phyloP scores from a whole-genome alignment of 2,797 vertebrate genomes.

The Alcedo atthis region DNA sequence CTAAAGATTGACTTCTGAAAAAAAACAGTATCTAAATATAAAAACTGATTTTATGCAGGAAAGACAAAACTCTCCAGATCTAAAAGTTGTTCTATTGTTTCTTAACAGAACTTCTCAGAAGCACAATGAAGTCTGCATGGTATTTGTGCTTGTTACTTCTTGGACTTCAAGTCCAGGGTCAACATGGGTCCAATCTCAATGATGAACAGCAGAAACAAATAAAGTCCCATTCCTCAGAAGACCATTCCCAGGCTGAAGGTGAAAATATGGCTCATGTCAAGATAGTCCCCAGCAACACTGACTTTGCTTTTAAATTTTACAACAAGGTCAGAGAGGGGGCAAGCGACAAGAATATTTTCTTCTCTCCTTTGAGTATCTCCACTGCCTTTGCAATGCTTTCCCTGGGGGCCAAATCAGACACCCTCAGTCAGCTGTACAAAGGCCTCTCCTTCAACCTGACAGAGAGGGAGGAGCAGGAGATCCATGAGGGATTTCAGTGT shows the following conservation, averaged over 20 bases:
- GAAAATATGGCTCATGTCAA: background rate
- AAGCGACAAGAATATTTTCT: constrained; percentile 83
- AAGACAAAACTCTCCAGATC: background rate
- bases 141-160: constrained; percentile 35
- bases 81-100: background rate
- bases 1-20: background rate
- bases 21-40: background rate
- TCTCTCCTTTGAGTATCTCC: constrained; percentile 85
- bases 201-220: constrained; percentile 31
- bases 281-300: constrained; percentile 68
- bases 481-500: constrained; percentile 79
- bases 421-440: constrained; percentile 80
- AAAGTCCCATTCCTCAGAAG: background rate
- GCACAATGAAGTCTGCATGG: constrained; percentile 52
- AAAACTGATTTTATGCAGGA: background rate
- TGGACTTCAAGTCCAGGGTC: constrained; percentile 48
- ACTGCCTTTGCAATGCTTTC: constrained; percentile 83
- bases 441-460: constrained; percentile 80
- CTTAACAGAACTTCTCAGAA: constrained; percentile 55
- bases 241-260: background rate
- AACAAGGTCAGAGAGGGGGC: constrained; percentile 30
- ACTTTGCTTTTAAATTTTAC: constrained; percentile 72
- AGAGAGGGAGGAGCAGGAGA: constrained; percentile 41
- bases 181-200: background rate
- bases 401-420: constrained; percentile 78